Conservation (phyloP, 2,888 invertebrate species). For the Sphecodes monilicornis region DNA sequence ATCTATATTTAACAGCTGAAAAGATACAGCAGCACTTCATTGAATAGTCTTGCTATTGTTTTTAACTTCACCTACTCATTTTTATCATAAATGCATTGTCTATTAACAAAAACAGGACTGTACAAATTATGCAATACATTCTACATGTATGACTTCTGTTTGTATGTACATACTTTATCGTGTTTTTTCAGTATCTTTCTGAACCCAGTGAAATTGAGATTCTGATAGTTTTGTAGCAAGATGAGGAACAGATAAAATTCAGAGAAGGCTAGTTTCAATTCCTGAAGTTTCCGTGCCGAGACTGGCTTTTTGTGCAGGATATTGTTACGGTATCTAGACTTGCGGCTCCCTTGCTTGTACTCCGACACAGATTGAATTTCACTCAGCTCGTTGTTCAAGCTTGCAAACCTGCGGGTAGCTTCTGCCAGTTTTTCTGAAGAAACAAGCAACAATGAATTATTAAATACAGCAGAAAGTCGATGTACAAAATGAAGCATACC, state of each 20-base stretch:
- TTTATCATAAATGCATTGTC: not conserved
- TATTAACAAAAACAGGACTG: not conserved
- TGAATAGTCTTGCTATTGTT: not conserved
- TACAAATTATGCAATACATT: not conserved
- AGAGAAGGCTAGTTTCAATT: slow-evolving; percentile 94
- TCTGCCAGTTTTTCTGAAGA: slow-evolving; percentile 92
- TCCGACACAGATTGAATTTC: slow-evolving; percentile 84
- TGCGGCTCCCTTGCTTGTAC: slow-evolving; percentile 66
- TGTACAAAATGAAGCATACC: slow-evolving; percentile 80
- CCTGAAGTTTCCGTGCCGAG: slow-evolving; percentile 90
- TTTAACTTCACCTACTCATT: not conserved
- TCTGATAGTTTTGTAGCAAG: slow-evolving; percentile 94
- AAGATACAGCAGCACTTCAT: slow-evolving; percentile 3
- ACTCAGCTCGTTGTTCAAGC: slow-evolving; percentile 89
- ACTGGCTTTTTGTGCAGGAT: slow-evolving; percentile 80
- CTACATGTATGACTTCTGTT: not conserved
- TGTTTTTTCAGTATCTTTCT: slow-evolving; percentile 96
- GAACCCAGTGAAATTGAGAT: slow-evolving; percentile 95
- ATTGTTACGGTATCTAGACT: slow-evolving; percentile 70
- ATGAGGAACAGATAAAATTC: slow-evolving; percentile 95
- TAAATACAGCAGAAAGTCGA: not conserved
- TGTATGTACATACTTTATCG: slow-evolving; percentile 88
- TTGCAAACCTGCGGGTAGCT: slow-evolving; percentile 92
- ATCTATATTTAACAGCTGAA: slow-evolving; percentile 88
- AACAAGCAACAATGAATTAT: not conserved